phyloP scores from a whole-genome alignment of 2,797 vertebrate genomes.

The Megaceryle alcyon region DNA sequence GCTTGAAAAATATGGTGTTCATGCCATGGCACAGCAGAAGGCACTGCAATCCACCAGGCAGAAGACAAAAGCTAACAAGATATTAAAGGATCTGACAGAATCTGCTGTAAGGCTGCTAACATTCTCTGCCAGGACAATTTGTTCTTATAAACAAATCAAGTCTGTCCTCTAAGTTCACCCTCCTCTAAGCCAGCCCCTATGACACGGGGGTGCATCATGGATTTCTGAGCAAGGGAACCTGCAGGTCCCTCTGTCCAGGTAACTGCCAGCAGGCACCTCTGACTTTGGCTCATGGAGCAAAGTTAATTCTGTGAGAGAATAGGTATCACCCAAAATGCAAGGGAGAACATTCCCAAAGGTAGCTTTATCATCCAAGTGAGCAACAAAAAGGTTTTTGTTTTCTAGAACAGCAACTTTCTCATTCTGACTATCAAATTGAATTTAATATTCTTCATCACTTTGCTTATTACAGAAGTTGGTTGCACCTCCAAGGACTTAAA shows the following conservation, averaged over 20 bases:
- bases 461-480: background rate
- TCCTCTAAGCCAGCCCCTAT: background rate
- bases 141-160: background rate
- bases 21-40: background rate
- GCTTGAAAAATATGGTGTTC: background rate
- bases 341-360: background rate
- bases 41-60: background rate
- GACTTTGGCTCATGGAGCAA: background rate
- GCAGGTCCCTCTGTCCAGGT: accelerated
- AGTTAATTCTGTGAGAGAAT: background rate
- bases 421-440: background rate
- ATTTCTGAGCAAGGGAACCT: background rate
- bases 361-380: accelerated
- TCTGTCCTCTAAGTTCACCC: background rate
- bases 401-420: background rate
- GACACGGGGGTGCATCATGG: background rate
- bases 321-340: background rate
- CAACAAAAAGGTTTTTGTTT: background rate
- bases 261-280: background rate
- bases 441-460: background rate
- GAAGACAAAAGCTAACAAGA: background rate
- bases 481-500: background rate
- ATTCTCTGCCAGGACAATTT: background rate
- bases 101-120: background rate
- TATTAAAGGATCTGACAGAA: background rate